phyloP scores from a whole-genome alignment of 1,140 invertebrate species.

The Drosophila chauvacae region DNA sequence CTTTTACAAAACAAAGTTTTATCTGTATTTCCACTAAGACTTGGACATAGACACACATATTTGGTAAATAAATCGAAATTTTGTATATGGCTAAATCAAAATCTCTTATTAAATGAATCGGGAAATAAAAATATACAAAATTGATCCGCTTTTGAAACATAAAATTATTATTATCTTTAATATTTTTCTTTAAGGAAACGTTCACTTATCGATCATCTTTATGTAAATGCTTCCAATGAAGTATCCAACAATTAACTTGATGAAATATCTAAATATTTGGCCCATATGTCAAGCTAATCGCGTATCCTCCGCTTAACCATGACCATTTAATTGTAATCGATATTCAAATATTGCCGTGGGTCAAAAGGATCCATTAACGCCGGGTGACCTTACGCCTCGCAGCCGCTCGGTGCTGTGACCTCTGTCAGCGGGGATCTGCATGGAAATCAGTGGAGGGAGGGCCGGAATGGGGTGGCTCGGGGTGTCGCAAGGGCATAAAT shows the following conservation, averaged over 20 bases:
- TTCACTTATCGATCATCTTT: no score
- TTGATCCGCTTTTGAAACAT: no score
- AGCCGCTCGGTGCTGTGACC: conserved; percentile 58
- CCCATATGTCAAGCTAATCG: conserved; percentile 24
- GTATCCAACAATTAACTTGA: not conserved
- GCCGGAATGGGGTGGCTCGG: not conserved
- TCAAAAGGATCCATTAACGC: conserved; percentile 61
- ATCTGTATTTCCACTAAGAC: not conserved
- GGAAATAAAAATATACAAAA: no score
- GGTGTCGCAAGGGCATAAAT: conserved; percentile 61
- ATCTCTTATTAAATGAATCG: not conserved
- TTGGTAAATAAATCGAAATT: conserved; percentile 18
- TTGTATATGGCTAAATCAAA: not conserved
- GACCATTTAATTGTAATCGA: conserved; percentile 42
- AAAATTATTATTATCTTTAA: no score
- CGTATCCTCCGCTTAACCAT: not conserved
- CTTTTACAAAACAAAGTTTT: not conserved
- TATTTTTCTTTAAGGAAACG: no score
- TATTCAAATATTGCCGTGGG: conserved; percentile 57
- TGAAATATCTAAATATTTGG: conserved; percentile 19
- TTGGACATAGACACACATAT: not conserved
- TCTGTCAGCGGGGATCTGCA: conserved; percentile 66
- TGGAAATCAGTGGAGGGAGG: conserved; percentile 1
- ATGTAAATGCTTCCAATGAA: not conserved
- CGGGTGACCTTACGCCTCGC: conserved; percentile 39